Evolutionary conservation across 2,797 vertebrate genomes (phyloP).

Genomic region (Phrynocephalus vlangalii): DNA sequence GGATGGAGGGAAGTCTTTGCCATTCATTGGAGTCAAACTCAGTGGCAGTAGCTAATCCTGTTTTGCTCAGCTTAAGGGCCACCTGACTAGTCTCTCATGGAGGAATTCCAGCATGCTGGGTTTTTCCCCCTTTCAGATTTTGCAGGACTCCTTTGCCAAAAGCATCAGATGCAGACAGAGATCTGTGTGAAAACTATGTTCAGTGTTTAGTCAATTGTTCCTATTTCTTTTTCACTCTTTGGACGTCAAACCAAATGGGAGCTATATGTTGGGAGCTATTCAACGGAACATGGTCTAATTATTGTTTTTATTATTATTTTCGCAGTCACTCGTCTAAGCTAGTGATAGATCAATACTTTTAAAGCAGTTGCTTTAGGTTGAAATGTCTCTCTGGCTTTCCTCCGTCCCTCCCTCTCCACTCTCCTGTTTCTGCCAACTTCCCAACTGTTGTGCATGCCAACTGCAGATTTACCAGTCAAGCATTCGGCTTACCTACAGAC

Average conservation of each 20-base stretch:
- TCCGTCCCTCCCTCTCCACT: background rate
- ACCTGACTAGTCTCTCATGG: slow-evolving; percentile 20
- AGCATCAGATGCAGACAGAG: slow-evolving; percentile 62
- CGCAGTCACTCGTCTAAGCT: slow-evolving; percentile 40
- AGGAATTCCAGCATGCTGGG: slow-evolving; percentile 40
- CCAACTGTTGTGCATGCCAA: background rate
- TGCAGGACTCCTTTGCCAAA: slow-evolving; percentile 61
- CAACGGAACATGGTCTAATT: slow-evolving; percentile 42
- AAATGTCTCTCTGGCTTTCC: background rate
- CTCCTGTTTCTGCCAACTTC: background rate
- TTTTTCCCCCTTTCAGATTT: slow-evolving; percentile 7
- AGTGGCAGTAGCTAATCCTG: slow-evolving; percentile 10
- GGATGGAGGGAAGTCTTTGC: background rate
- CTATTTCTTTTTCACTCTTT: slow-evolving; percentile 51
- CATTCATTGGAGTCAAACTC: background rate
- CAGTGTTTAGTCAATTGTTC: slow-evolving; percentile 48
- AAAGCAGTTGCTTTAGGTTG: slow-evolving; percentile 17
- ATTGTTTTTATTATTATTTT: slow-evolving; percentile 11
- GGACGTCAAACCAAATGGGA: slow-evolving; percentile 47
- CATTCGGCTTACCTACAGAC: background rate
- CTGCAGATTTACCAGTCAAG: background rate
- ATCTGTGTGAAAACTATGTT: slow-evolving; percentile 44
- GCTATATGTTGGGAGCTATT: slow-evolving; percentile 40
- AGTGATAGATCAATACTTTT: slow-evolving; percentile 42
- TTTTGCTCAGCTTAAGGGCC: background rate